Conservation (phyloP, 2,888 invertebrate genomes). For the Lacanobia wlatinum region DNA sequence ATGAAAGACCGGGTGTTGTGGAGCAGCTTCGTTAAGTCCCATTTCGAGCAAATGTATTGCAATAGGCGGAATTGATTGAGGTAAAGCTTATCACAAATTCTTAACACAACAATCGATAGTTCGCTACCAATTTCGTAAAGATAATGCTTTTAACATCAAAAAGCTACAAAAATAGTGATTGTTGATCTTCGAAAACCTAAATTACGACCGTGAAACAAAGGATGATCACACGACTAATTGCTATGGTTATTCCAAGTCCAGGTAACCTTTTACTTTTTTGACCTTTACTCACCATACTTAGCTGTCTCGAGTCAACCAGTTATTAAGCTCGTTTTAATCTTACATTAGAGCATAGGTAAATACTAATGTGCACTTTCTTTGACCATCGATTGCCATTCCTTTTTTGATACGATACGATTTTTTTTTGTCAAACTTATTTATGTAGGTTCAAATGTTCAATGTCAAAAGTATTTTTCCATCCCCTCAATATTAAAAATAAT, state of each 20-base stretch:
- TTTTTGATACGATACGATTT: neutral
- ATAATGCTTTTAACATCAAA: neutral
- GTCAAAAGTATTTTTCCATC: neutral
- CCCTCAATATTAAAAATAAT: slow-evolving; percentile 12
- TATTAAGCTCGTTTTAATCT: neutral
- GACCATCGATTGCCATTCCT: neutral
- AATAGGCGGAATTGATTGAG: neutral
- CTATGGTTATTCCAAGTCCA: neutral
- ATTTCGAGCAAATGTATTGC: neutral
- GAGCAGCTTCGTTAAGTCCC: neutral
- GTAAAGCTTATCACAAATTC: neutral
- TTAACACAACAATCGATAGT: neutral
- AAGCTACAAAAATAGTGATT: neutral
- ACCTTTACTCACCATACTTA: neutral
- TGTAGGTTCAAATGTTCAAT: neutral
- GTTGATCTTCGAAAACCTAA: neutral
- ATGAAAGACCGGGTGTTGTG: neutral
- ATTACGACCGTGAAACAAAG: neutral
- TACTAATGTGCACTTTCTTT: neutral
- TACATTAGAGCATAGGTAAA: neutral
- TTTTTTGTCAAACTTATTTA: neutral
- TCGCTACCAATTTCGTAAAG: neutral
- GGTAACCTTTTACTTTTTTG: too few species aligned
- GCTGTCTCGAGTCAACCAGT: neutral
- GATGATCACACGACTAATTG: neutral